Evolutionary conservation across 1,140 invertebrate genomes (phyloP).

Genomic region (Ceratina japonica): DNA sequence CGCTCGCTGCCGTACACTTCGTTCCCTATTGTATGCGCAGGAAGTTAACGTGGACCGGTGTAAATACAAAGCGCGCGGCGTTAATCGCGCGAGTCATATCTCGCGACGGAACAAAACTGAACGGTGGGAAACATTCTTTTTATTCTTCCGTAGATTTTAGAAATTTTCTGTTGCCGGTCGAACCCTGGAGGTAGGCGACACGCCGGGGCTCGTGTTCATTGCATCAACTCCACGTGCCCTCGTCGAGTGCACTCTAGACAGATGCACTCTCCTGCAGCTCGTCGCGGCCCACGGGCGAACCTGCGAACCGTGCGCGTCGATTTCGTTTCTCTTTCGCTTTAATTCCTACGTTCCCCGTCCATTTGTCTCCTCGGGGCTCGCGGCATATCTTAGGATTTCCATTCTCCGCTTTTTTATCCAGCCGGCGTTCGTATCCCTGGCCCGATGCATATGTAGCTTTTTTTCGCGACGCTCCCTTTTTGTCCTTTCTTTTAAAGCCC

Average conservation of each 20-base stretch:
- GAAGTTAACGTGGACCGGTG: neutral
- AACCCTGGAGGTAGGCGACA: neutral
- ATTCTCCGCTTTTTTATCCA: neutral
- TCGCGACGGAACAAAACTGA: neutral
- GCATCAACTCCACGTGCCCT: neutral
- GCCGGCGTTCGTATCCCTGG: too few species aligned
- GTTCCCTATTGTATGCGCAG: neutral
- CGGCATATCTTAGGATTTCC: neutral
- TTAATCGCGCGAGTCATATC: neutral
- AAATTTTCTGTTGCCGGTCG: neutral
- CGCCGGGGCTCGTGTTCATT: neutral
- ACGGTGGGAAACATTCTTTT: neutral
- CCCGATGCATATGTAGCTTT: neutral
- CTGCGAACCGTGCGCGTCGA: neutral
- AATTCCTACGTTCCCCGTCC: neutral
- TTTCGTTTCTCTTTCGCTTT: neutral
- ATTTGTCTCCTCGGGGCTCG: neutral
- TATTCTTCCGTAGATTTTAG: neutral
- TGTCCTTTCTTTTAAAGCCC: neutral
- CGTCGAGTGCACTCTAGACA: slow-evolving; percentile 6
- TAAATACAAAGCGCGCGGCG: neutral
- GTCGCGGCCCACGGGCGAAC: neutral
- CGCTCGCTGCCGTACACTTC: neutral
- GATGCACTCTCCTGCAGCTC: neutral
- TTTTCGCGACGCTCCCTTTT: slow-evolving; percentile 2